Evolutionary conservation across 2,797 vertebrate genomes (phyloP), one percentile per base, ranked within the genome.

Genomic region (Oreochromis mossambicus): DNA sequence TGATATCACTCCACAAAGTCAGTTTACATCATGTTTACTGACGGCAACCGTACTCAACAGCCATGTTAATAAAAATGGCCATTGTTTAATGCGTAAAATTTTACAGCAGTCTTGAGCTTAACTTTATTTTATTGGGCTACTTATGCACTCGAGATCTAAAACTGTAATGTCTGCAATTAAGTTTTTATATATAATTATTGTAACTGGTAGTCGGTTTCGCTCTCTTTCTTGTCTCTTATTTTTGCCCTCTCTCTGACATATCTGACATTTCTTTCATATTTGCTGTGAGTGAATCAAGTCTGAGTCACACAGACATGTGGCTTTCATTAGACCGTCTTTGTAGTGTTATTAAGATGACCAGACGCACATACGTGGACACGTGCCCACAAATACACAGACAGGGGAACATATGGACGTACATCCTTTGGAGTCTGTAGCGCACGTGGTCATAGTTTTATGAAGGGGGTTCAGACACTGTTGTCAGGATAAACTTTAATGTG

Each of bases 251-350:
- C 73, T 82, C 63, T 52, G 70, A 83, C 91, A 94, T 95, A 83
- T 90, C 94, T 95, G 80, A 84, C 91, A 95, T 95, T 89, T 93
- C 86, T 93, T 89, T 87, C 87, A 92, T 94, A 94, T 95, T 95
- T 94, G 77, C 86, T 81, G 80, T 76, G 79, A 92, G 81, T 87
- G 87, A 94, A 87, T 91, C 54, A 55, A 41, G 80, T 63, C 70
- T 92, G 91, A 95, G 86, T 94, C 90, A 88, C 88, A 82, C 63
- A 14, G 79, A 86, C 94, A 96, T 91, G 88, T 95, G 95, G 91
- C 88, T 92, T 83, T 80, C 80, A 95, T 96, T 91, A 93, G 38
- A 36, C 38, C 26, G 73, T 86, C 91, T 95, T 93, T 94, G 91
- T 92, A 88, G 92, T 76, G 83, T 89, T 92, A 79, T 92, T 88